Evolutionary conservation across 2,113 vertebrate genomes (phyloP).

Genomic region (Ariopsis seemanni): DNA sequence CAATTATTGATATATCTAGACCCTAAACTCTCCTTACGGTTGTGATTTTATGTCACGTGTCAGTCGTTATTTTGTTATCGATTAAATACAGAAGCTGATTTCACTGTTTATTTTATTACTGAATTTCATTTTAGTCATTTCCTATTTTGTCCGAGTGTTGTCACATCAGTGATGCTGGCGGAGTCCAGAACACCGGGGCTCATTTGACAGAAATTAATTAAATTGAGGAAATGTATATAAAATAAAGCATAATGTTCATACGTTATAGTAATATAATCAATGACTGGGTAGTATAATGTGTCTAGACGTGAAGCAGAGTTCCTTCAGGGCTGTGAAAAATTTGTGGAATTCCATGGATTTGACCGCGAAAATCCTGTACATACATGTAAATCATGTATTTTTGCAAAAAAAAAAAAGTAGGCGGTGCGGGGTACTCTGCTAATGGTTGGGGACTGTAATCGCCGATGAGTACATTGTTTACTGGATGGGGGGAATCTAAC

Average conservation of each 20-base stretch:
- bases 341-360: too few relatives aligned
- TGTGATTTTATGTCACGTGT: background rate
- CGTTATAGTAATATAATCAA: background rate
- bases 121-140: background rate
- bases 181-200: background rate
- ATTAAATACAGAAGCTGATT: background rate
- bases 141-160: background rate
- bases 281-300: too few relatives aligned
- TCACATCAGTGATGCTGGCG: background rate
- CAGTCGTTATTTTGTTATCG: background rate
- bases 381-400: too few relatives aligned
- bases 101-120: background rate
- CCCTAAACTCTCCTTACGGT: background rate
- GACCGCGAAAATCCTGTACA: too few relatives aligned
- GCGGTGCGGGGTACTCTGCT: too few relatives aligned
- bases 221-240: background rate
- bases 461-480: too few relatives aligned
- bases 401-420: too few relatives aligned
- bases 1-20: background rate
- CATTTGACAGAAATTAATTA: background rate
- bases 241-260: background rate
- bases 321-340: too few relatives aligned
- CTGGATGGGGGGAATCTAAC: too few relatives aligned
- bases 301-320: too few relatives aligned
- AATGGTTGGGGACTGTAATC: too few relatives aligned